Percentiles rank a stretch among this genome's conserved stretches.
Conservation (phyloP, 53 echinoderm and acorn worm species). For the Arbacia lixula region DNA sequence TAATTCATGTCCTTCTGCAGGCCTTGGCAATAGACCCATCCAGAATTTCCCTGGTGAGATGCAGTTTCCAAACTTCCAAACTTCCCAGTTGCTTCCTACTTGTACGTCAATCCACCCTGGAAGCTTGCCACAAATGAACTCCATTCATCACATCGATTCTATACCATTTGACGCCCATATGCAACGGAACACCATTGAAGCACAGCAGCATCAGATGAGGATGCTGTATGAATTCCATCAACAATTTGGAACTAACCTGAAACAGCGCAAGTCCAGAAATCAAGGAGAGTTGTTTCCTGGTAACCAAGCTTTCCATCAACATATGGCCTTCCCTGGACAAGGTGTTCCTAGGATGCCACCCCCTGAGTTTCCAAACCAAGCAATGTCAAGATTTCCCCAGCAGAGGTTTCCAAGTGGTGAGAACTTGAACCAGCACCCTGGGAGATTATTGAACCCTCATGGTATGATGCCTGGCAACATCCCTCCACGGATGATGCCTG, state of each 20-base stretch:
- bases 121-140: slow-evolving; percentile 1
- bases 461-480: slow-evolving; percentile 16
- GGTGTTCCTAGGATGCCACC: slow-evolving; percentile 28
- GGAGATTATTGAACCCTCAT: slow-evolving; percentile 10
- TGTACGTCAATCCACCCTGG: slow-evolving; percentile 36
- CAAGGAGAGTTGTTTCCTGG: slow-evolving; percentile 51
- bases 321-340: slow-evolving; percentile 12
- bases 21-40: not conserved
- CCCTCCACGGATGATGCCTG: slow-evolving; percentile 29
- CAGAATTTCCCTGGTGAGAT: slow-evolving; percentile 24
- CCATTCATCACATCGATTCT: slow-evolving; percentile 44
- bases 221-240: slow-evolving; percentile 65
- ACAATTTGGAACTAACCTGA: slow-evolving; percentile 48
- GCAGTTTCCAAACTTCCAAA: slow-evolving; percentile 38
- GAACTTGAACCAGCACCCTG: slow-evolving; percentile 37
- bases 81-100: slow-evolving; percentile 10
- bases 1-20: slow-evolving; percentile 12
- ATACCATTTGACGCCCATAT: slow-evolving; percentile 60
- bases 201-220: slow-evolving; percentile 89
- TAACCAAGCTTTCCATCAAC: slow-evolving; percentile 62
- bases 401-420: slow-evolving; percentile 38
- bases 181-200: slow-evolving; percentile 90
- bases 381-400: slow-evolving; percentile 15
- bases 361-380: slow-evolving; percentile 8
- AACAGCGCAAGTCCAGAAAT: slow-evolving; percentile 35